A percentile compares a stretch with the other conserved stretches of the same genome.
Evolutionary conservation across 2,888 invertebrate species (phyloP).

Genomic region (Ornithoptera priamus): DNA sequence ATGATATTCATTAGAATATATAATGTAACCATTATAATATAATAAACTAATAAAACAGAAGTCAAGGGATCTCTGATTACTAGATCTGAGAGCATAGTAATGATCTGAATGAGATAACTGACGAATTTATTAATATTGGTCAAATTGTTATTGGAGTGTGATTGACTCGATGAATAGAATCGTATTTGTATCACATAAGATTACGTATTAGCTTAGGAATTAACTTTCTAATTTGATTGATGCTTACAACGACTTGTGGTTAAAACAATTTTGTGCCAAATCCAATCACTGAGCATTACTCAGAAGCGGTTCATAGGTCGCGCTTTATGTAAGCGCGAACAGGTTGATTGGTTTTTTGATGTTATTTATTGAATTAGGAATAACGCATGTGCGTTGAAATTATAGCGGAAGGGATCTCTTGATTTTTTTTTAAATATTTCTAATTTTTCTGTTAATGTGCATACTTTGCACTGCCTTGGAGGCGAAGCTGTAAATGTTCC

Average conservation of each 20-base stretch:
- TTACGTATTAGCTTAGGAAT: slow-evolving; percentile 31
- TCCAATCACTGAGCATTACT: slow-evolving; percentile 42
- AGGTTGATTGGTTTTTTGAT: slow-evolving; percentile 52
- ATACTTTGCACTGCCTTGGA: too few species aligned
- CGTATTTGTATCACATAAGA: slow-evolving; percentile 30
- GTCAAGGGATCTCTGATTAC: too few species aligned
- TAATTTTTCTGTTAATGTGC: too few species aligned
- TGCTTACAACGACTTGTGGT: slow-evolving; percentile 46
- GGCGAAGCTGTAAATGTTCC: too few species aligned
- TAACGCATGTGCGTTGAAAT: not conserved
- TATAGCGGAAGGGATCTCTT: not conserved
- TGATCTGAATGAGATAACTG: too few species aligned
- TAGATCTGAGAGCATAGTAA: too few species aligned
- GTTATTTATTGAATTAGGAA: slow-evolving; percentile 34
- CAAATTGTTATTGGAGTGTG: slow-evolving; percentile 9
- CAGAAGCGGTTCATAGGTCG: slow-evolving; percentile 58
- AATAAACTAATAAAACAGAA: too few species aligned
- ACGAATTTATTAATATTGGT: not conserved
- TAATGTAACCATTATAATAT: too few species aligned
- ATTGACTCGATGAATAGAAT: slow-evolving; percentile 9
- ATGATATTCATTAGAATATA: not conserved
- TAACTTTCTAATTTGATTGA: slow-evolving; percentile 56
- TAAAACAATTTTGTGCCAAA: slow-evolving; percentile 52
- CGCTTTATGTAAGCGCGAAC: slow-evolving; percentile 45
- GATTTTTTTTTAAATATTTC: too few species aligned